Base-by-base conservation (phyloP, 1,140 invertebrate genomes). In the Scylla paramamosain region DNA sequence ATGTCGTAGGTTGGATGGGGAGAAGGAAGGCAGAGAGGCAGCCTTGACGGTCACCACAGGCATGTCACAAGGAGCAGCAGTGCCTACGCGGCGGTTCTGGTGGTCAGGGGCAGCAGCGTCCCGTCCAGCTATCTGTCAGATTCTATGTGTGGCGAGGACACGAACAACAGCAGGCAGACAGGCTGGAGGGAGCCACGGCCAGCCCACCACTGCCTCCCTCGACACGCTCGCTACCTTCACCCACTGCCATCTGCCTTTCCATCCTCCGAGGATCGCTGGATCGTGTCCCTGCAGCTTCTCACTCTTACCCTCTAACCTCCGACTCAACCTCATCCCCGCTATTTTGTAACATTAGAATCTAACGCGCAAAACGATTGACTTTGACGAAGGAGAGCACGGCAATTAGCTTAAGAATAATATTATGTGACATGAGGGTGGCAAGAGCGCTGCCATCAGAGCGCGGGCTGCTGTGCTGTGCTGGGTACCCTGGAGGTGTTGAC, bases 141-240 rank as follows among this genome's bases (percentile, higher is more conserved):
- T 82, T 83, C 91, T n/a, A 10, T 3, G 67, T 46, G 39, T 31
- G n/a, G 16, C 39, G 29, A 59, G 89, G 48, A 59, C 46, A 59
- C n/a, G 67, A 77, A n/a, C 29, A 91, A 28, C 89, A 91, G 89
- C 29, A 46, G 31, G 84, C 84, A 39, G 31, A 28, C 84, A 39
- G 84, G 84, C 84, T 10, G 52, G 52, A 59, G 52, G 52, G 52
- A 20, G 52, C 52, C 84, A 20, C 31, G 0, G n/a, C 39, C 25
- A 91, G 46, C 48, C 67, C 67, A 77, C 67, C 67, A 77, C 67
- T 77, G 67, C 67, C 67, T 77, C 67, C 67, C 67, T 77, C 67
- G 67, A 25, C 67, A 77, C 67, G 67, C 67, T 59, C 7, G 48
- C 89, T 91, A 59, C 89, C 89, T 59, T 91, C 89, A 59, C 89